Conservation (phyloP, 2,888 invertebrate genomes). For the Eristalis intricaria region DNA sequence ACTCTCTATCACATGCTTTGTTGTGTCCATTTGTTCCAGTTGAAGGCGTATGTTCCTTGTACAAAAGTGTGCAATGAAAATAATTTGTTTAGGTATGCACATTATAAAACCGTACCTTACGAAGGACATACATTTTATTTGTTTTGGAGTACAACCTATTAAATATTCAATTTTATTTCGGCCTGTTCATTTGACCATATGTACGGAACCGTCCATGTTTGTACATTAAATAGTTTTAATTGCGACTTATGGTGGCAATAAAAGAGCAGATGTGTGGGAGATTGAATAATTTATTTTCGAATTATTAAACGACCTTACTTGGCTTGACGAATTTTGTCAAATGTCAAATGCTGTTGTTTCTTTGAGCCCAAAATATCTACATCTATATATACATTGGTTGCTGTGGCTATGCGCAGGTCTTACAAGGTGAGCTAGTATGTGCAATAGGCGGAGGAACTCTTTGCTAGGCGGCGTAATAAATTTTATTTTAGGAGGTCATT, state of each 20-base stretch:
- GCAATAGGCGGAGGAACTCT: no score
- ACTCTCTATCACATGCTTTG: slow-evolving; percentile 24
- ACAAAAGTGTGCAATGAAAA: slow-evolving; percentile 43
- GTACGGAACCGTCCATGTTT: not conserved
- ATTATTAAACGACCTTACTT: slow-evolving; percentile 26
- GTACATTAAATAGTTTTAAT: slow-evolving; percentile 36
- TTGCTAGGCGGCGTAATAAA: no score
- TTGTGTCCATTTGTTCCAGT: slow-evolving; percentile 15
- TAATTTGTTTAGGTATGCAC: slow-evolving; percentile 47
- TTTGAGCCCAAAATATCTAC: not conserved
- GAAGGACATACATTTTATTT: slow-evolving; percentile 45
- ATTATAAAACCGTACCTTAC: not conserved
- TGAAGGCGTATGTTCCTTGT: not conserved
- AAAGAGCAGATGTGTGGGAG: slow-evolving; percentile 15
- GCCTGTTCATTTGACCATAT: not conserved
- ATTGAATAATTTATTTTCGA: slow-evolving; percentile 20
- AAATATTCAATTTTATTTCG: slow-evolving; percentile 55
- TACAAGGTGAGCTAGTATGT: no score
- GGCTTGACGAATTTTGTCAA: not conserved
- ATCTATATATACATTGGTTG: no score
- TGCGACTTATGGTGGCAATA: slow-evolving; percentile 10
- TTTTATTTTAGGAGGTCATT: no score
- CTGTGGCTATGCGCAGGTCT: no score
- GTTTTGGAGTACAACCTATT: slow-evolving; percentile 49
- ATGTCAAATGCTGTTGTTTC: not conserved